Percentiles rank a stretch among this genome's conserved stretches.
These are phyloP conservation scores for Callitettix versicolor DNA, from an alignment of 1,140 invertebrate genomes.

Conservation along the genomic window DNA sequence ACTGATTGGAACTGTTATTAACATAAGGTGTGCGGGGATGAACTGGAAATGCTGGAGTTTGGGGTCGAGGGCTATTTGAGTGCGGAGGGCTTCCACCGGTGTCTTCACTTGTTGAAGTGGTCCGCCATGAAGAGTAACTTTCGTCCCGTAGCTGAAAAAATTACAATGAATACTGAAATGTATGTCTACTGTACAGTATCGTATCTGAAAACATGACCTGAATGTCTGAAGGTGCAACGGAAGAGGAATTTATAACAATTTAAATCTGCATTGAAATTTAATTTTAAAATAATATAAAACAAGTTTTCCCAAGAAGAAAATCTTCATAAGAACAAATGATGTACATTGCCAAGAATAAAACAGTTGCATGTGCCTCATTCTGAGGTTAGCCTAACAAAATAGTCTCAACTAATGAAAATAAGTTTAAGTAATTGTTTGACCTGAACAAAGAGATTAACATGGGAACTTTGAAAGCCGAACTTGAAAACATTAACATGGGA, in stretches of 20 bases:
- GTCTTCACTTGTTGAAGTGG: constrained; percentile 43
- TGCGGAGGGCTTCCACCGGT: constrained; percentile 34
- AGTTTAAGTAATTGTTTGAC: no score
- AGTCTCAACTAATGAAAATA: no score
- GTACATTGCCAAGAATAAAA: no score
- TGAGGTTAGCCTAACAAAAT: no score
- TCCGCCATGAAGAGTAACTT: constrained; percentile 47
- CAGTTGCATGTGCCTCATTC: no score
- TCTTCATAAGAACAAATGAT: no score
- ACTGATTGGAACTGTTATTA: constrained; percentile 49
- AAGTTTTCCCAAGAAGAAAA: no score
- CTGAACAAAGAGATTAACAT: no score
- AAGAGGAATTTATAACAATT: neutral
- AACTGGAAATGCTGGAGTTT: constrained; percentile 83
- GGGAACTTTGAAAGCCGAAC: no score
- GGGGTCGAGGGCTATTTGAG: constrained; percentile 47
- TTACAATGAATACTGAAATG: neutral
- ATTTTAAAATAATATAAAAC: no score
- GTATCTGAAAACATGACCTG: constrained; percentile 6
- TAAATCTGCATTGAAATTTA: neutral
- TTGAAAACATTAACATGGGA: no score
- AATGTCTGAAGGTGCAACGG: no score
- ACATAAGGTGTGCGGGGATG: constrained; percentile 76
- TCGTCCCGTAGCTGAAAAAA: constrained; percentile 48
- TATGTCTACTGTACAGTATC: neutral